These are phyloP conservation scores for Neuroterus valhalla DNA, from an alignment of 1,140 invertebrate genomes.

Conservation along the genomic window DNA sequence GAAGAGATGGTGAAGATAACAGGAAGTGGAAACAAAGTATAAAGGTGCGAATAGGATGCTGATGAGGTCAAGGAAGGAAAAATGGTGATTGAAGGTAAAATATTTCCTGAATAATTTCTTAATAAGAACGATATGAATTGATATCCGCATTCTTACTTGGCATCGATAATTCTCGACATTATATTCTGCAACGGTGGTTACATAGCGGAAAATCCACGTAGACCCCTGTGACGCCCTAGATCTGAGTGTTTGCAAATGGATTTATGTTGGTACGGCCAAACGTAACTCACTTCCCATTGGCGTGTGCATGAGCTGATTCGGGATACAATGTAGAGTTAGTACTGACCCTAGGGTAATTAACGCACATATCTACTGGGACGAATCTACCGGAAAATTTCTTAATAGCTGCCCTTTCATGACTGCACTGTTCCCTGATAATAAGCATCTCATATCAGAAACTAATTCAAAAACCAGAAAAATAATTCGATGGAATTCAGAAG, in stretches of 20 bases:
- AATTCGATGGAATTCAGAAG: too few relatives aligned
- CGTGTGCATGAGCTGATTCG: slow-evolving; percentile 46
- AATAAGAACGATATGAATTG: too few relatives aligned
- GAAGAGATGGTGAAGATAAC: too few relatives aligned
- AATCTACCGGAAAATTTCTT: slow-evolving; percentile 49
- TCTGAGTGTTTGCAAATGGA: slow-evolving; percentile 53
- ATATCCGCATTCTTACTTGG: too few relatives aligned
- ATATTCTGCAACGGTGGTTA: background rate
- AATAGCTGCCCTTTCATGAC: slow-evolving; percentile 26
- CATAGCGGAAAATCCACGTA: slow-evolving; percentile 3
- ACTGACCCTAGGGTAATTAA: slow-evolving; percentile 56
- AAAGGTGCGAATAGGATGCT: too few relatives aligned
- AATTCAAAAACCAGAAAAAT: slow-evolving; percentile 4
- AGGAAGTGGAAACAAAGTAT: too few relatives aligned
- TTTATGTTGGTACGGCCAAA: slow-evolving; percentile 49
- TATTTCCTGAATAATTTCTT: too few relatives aligned
- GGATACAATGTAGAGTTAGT: slow-evolving; percentile 31
- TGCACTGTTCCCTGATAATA: background rate
- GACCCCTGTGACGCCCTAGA: slow-evolving; percentile 25
- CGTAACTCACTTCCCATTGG: slow-evolving; percentile 54
- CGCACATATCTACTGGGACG: slow-evolving; percentile 48
- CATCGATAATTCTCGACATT: background rate
- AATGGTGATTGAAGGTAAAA: too few relatives aligned
- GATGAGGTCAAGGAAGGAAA: too few relatives aligned
- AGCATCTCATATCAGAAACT: background rate